Evolutionary conservation across 2,888 invertebrate species (phyloP), one percentile per base, ranked within the genome.

Genomic region (Microplitis deprimator): DNA sequence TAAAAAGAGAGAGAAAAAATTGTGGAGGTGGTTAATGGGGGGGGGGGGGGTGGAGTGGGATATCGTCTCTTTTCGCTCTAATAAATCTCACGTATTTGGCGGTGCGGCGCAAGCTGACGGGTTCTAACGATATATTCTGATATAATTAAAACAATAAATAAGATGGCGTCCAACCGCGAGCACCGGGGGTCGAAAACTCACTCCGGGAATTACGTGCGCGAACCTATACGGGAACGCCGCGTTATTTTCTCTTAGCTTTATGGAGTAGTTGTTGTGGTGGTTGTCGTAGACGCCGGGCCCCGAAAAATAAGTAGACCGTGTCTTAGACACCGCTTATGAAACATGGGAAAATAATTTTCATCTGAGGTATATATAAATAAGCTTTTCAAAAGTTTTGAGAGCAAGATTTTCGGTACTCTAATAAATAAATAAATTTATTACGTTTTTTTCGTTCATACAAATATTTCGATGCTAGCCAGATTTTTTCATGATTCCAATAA

Each of bases 101-200:
- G 86, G 87, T 85, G 85, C 85, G 85, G 84, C 84, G 85, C 85
- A 83, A 81, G 85, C 84, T 86, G 87, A 89, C 87, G 88, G 85
- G 82, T 86, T 89, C 89, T 89, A 89, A 89, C 89, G 89, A 89
- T 89, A 89, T 88, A 89, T 89, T 89, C 88, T 87, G 89, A 89
- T 89, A 89, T 89, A 89, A 89, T 89, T 89, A 89, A 89, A 89
- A 89, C 89, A 89, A 89, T 89, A 89, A 89, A 89, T 89, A 89
- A 89, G 87, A 89, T 89, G 89, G 89, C 89, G 83, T 87, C 89
- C 89, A 83, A 87, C 88, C 85, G 89, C 83, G 89, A 89, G 84
- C 88, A 83, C 84, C 88, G 86, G 89, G 89, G 89, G 89, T 88
- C 89, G 88, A 86, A 50, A 82, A 84, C 84, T 87, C 84, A 85